A percentile compares a stretch with the other conserved stretches of the same genome.
Evolutionary conservation across 2,113 vertebrate species (phyloP).

Genomic region (Perca fluviatilis): DNA sequence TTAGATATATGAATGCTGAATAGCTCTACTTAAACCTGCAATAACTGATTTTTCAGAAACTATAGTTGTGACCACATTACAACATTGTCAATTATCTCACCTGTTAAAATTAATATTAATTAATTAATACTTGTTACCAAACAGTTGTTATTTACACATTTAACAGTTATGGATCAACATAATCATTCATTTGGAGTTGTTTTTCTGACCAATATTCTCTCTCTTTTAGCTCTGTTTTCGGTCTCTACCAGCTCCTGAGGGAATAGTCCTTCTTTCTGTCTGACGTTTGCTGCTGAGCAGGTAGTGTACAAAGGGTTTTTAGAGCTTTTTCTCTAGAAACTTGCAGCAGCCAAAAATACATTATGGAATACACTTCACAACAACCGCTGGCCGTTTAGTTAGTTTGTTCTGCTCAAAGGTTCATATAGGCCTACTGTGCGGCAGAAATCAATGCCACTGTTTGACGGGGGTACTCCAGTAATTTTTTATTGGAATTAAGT

Average conservation of each 20-base stretch:
- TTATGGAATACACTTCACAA: neutral
- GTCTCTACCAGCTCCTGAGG: neutral
- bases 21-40: neutral
- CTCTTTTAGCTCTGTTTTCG: neutral
- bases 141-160: neutral
- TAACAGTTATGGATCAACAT: neutral
- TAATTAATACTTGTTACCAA: neutral
- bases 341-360: neutral
- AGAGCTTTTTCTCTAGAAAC: neutral
- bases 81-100: neutral
- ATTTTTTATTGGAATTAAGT: neutral
- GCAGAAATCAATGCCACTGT: neutral
- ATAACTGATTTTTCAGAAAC: neutral
- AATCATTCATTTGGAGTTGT: neutral
- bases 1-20: neutral
- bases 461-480: neutral
- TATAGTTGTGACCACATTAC: too few species aligned
- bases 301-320: neutral
- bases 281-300: neutral
- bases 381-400: neutral
- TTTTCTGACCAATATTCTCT: too few species aligned
- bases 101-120: neutral
- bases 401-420: neutral
- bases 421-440: neutral
- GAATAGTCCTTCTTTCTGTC: neutral